phyloP scores from a whole-genome alignment of 2,113 vertebrate species.

The Centropus unirufus region DNA sequence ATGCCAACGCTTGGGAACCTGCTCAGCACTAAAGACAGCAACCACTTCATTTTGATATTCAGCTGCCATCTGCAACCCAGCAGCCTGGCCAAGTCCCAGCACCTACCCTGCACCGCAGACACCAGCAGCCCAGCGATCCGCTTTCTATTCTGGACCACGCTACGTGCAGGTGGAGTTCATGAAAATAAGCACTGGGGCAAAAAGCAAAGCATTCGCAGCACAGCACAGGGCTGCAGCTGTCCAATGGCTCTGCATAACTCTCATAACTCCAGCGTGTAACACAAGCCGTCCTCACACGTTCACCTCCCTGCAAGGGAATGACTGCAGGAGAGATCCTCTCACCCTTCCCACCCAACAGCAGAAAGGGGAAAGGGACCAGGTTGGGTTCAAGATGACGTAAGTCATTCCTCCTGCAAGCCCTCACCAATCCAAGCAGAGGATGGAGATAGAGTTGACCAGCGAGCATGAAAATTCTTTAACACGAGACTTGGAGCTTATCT shows the following conservation, averaged over 20 bases:
- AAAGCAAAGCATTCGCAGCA: background rate
- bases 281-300: background rate
- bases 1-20: background rate
- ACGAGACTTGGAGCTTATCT: background rate
- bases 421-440: background rate
- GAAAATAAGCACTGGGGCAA: constrained; percentile 37
- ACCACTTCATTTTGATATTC: background rate
- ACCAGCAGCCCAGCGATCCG: background rate
- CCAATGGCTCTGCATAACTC: background rate
- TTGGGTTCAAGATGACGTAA: background rate
- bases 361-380: background rate
- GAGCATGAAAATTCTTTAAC: background rate
- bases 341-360: background rate
- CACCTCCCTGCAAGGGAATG: background rate
- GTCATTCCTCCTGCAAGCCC: background rate
- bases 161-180: constrained; percentile 13
- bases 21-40: background rate
- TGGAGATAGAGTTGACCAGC: background rate
- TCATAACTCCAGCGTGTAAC: background rate
- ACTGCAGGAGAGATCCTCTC: background rate
- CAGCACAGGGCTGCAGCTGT: constrained; percentile 53
- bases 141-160: background rate
- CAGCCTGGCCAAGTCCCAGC: background rate
- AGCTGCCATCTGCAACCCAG: background rate
- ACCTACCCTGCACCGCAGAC: background rate